A percentile compares a stretch with the other conserved stretches of the same genome.
Evolutionary conservation across 2,113 vertebrate species (phyloP).

Genomic region (Chrysochloris asiatica): DNA sequence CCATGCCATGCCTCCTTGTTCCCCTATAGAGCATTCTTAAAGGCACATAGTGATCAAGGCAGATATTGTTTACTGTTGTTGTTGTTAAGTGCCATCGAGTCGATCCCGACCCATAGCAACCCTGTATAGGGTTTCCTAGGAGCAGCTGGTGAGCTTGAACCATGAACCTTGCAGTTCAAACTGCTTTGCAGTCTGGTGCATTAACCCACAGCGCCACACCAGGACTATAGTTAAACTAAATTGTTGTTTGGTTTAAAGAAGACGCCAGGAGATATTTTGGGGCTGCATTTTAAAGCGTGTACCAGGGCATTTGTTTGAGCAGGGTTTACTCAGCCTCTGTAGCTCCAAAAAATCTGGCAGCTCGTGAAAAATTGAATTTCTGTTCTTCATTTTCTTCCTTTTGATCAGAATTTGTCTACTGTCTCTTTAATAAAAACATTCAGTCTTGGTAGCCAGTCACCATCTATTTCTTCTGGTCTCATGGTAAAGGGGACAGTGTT

Average conservation of each 20-base stretch:
- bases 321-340: neutral
- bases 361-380: neutral
- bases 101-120: too few relatives aligned
- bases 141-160: too few relatives aligned
- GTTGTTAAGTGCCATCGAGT: too few relatives aligned
- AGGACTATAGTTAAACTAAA: neutral
- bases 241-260: neutral
- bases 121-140: too few relatives aligned
- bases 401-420: neutral
- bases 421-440: neutral
- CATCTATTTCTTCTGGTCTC: neutral
- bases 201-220: too few relatives aligned
- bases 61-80: too few relatives aligned
- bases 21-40: too few relatives aligned
- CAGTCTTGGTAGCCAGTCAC: neutral
- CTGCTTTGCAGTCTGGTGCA: too few relatives aligned
- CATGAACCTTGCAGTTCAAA: too few relatives aligned
- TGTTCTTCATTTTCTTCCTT: neutral
- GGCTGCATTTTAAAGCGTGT: neutral
- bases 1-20: too few relatives aligned
- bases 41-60: too few relatives aligned
- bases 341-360: neutral
- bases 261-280: neutral
- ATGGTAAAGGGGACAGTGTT: neutral
- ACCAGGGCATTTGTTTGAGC: neutral